Evolutionary conservation across 2,888 invertebrate species (phyloP), one percentile per base, ranked within the genome.

Genomic region (Zygothrica quintamaculata): DNA sequence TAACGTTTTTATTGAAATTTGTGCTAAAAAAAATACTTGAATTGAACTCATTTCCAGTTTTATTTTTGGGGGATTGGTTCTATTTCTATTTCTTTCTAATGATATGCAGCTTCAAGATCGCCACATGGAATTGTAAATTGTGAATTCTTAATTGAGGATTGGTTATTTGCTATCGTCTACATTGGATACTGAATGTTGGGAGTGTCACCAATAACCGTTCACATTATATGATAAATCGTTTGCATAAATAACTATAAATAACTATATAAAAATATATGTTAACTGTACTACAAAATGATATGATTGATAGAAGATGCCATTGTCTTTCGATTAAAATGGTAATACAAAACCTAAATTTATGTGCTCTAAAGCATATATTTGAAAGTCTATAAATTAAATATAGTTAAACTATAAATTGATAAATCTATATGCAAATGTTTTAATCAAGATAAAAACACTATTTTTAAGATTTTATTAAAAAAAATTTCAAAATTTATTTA

Each of bases 221-320:
- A 74, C 11, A 48, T 43, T 64, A 47, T 22, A 5, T 22, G 18
- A 48, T 44, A 48, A 42, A 55, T 57, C 11, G 44, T 42, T 43
- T 1, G 36, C 13, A 34, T 15, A 37, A 37, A 43, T 37, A 57
- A 71, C 39, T 33, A n/a, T 12, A 26, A 56, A 34, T 50, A 42
- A n/a, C n/a, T n/a, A n/a, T n/a, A n/a, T n/a, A n/a, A n/a, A 16
- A 33, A 56, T 15, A 33, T 37, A 52, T 65, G 72, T 55, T 55
- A 58, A 76, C 43, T 76, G 53, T 53, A 76, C 65, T 36, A 58
- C 50, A 76, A 75, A 71, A 11, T n/a, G 12, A 15, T 52, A n/a
- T 65, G 65, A 58, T 70, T 50, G 72, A 71, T 68, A 13, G 39
- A 25, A 59, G 31, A 36, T 29, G 9, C 39, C 16, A 29, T 47